A percentile compares a stretch with the other conserved stretches of the same genome.
phyloP scores from a whole-genome alignment of 1,140 invertebrate genomes.

The Euura lappo region DNA sequence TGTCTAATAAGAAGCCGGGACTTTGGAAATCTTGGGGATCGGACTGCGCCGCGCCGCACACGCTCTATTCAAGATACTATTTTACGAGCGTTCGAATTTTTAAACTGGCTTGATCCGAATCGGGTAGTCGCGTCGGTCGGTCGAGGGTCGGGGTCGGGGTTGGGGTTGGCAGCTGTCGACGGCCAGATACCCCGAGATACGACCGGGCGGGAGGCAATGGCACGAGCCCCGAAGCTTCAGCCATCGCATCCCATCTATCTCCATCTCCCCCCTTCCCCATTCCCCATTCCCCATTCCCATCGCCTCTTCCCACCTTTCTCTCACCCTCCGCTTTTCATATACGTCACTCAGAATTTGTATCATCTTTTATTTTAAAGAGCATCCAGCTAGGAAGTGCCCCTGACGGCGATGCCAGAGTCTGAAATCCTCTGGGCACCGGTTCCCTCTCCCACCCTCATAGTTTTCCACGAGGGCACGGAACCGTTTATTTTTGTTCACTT shows the following conservation, averaged over 20 bases:
- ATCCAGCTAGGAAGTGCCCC: no score
- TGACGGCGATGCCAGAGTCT: no score
- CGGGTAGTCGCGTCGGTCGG: background rate
- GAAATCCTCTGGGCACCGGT: no score
- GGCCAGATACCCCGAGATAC: background rate
- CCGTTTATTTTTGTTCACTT: no score
- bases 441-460: no score
- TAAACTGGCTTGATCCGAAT: background rate
- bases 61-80: background rate
- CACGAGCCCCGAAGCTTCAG: background rate
- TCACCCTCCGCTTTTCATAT: background rate
- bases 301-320: background rate
- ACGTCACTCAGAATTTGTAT: conserved; percentile 1
- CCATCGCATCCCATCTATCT: background rate
- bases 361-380: background rate
- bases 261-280: background rate
- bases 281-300: no score
- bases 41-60: no score
- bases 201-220: background rate
- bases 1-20: no score
- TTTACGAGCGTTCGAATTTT: background rate
- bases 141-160: background rate
- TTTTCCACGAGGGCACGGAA: no score
- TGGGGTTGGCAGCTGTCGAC: background rate
- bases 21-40: no score